A percentile compares a stretch with the other conserved stretches of the same genome.
phyloP scores from a whole-genome alignment of 2,888 invertebrate species.

The Colletes collaris region DNA sequence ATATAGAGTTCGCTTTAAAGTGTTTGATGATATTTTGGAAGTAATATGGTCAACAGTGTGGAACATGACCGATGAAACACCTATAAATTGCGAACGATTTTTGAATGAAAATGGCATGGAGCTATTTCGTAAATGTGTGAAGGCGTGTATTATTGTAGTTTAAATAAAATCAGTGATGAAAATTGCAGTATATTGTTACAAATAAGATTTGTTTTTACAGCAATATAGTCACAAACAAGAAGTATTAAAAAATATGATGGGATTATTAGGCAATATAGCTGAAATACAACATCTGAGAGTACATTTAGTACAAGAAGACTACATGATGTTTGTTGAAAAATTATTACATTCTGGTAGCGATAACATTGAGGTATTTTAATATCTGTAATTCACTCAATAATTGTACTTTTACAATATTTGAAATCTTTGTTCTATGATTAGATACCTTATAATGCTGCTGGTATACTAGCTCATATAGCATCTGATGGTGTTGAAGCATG shows the following conservation, averaged over 20 bases:
- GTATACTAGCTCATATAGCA: constrained; percentile 97
- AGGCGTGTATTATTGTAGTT: constrained; percentile 84
- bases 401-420: constrained; percentile 24
- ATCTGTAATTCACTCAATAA: constrained; percentile 16
- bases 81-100: constrained; percentile 96
- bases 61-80: constrained; percentile 98
- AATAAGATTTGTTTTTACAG: constrained; percentile 83
- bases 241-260: constrained; percentile 98
- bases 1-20: constrained; percentile 89
- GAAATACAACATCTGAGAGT: constrained; percentile 93
- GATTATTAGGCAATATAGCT: constrained; percentile 96
- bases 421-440: constrained; percentile 71
- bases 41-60: constrained; percentile 99
- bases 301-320: constrained; percentile 92
- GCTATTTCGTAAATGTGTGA: constrained; percentile 93
- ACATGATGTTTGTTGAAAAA: constrained; percentile 93
- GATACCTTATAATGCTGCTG: constrained; percentile 97
- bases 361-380: constrained; percentile 92
- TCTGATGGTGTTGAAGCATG: constrained; percentile 95
- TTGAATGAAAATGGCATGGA: constrained; percentile 95
- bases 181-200: neutral
- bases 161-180: constrained; percentile 32
- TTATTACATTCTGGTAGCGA: constrained; percentile 94
- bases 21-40: constrained; percentile 98
- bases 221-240: constrained; percentile 95